These are phyloP conservation scores for Asteroscopus sphinx DNA, from an alignment of 2,888 invertebrate genomes.

Conservation along the genomic window DNA sequence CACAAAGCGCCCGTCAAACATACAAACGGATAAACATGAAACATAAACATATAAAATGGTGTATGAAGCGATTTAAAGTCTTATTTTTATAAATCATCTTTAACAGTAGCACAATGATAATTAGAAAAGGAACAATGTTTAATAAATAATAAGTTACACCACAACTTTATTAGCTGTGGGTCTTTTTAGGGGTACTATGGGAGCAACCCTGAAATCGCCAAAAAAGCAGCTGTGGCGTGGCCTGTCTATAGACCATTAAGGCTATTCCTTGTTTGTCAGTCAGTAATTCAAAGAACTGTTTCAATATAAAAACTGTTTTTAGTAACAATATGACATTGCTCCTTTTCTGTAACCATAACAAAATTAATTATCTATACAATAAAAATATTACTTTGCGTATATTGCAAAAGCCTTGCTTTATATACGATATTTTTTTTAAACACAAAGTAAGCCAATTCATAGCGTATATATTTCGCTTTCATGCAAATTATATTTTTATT, in stretches of 20 bases:
- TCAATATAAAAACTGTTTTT: too few relatives aligned
- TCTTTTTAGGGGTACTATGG: too few relatives aligned
- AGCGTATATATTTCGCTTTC: slow-evolving; percentile 63
- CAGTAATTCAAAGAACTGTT: too few relatives aligned
- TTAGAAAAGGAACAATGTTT: slow-evolving; percentile 38
- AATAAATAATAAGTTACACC: too few relatives aligned
- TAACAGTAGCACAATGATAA: too few relatives aligned
- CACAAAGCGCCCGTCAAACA: slow-evolving; percentile 88
- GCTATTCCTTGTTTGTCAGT: too few relatives aligned
- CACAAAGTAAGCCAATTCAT: slow-evolving; percentile 65
- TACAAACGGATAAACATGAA: slow-evolving; percentile 79
- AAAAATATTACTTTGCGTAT: slow-evolving; percentile 52
- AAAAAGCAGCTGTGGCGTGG: too few relatives aligned
- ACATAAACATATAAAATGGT: slow-evolving; percentile 74
- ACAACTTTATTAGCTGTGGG: too few relatives aligned
- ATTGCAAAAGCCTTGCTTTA: slow-evolving; percentile 50
- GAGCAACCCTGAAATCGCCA: too few relatives aligned
- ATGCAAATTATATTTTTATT: slow-evolving; percentile 61
- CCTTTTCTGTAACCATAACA: slow-evolving; percentile 35
- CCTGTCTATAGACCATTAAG: too few relatives aligned
- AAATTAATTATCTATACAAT: too few relatives aligned
- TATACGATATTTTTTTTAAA: slow-evolving; percentile 34
- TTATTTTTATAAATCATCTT: slow-evolving; percentile 16
- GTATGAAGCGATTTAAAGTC: slow-evolving; percentile 65
- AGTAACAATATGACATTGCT: slow-evolving; percentile 23